Conservation (phyloP, 2,113 vertebrate genomes). For the Mormyrus lacerda region DNA sequence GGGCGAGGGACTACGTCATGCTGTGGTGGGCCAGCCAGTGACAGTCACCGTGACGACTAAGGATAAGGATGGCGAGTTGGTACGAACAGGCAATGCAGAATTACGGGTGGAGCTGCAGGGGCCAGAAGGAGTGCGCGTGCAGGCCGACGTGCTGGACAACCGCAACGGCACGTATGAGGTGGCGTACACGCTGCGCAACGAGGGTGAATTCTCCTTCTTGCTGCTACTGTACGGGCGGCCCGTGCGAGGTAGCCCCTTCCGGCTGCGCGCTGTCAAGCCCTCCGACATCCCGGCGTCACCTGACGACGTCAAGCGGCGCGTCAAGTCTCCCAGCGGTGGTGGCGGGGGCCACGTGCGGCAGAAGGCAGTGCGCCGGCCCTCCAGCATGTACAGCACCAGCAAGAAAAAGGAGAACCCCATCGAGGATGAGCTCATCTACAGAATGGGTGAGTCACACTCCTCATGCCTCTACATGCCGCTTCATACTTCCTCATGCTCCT, state of each 20-base stretch:
- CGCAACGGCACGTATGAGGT: constrained; percentile 92
- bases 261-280: constrained; percentile 71
- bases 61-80: constrained; percentile 84
- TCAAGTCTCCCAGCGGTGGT: constrained; percentile 79
- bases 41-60: constrained; percentile 90
- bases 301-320: constrained; percentile 82
- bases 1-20: constrained; percentile 83
- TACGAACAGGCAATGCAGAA: constrained; percentile 77
- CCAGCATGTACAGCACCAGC: constrained; percentile 92
- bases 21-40: constrained; percentile 77
- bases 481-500: background rate
- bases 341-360: constrained; percentile 82
- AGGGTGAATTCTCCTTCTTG: constrained; percentile 77
- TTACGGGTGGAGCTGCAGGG: constrained; percentile 68
- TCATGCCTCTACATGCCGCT: background rate
- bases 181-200: constrained; percentile 70
- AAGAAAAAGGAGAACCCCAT: constrained; percentile 77
- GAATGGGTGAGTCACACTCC: constrained; percentile 66
- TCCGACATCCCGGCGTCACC: constrained; percentile 79
- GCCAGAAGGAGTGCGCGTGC: constrained; percentile 55
- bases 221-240: constrained; percentile 83
- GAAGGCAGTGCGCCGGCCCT: constrained; percentile 84
- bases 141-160: constrained; percentile 79
- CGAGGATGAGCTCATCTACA: constrained; percentile 71
- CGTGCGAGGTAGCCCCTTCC: constrained; percentile 80